Evolutionary conservation across 2,113 vertebrate genomes (phyloP), one percentile per base, ranked within the genome.

Genomic region (Syngnathus scovelli): DNA sequence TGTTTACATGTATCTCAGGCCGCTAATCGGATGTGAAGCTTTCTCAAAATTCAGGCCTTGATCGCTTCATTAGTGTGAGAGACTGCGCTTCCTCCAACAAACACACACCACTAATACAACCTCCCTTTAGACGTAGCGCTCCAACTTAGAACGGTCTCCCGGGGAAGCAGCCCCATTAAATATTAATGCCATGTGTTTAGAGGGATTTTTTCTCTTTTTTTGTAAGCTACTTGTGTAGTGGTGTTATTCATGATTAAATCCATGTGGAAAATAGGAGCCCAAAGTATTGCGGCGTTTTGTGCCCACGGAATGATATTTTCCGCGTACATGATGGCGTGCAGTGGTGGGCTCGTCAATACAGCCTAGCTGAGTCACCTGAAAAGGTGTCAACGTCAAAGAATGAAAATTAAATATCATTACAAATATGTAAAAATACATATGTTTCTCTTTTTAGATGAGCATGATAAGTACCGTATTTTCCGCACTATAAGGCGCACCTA

Each of bases 121-220:
- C 90, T 92, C 90, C 89, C 93, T 90, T 93, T 90, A 93, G 92
- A 91, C 91, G 77, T 86, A 79, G 79, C 78, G 63, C 91, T 90
- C 84, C 86, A 83, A 87, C 90, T 88, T 86, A 75, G 77, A 87
- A 83, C 78, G 84, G 85, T 83, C 84, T 90, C 86, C 82, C 52
- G 80, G 87, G 89, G 78, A 88, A 78, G 90, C 85, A 85, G 86
- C 89, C 78, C 87, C 90, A 93, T 93, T 87, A 95, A 94, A 94
- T 95, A 96, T 93, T 92, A 93, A 95, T 91, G 90, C 78, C 87
- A 89, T 93, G 83, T 88, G 88, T 91, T 90, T 90, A 88, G 80
- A 87, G 78, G 71, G 67, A 77, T 33, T 33, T 86, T 89, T 87
- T 83, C 84, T 89, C 85, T 86, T 62, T 62, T 77, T 83, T 85